Evolutionary conservation across 2,797 vertebrate species (phyloP).

Genomic region (Pelobates cultripes): DNA sequence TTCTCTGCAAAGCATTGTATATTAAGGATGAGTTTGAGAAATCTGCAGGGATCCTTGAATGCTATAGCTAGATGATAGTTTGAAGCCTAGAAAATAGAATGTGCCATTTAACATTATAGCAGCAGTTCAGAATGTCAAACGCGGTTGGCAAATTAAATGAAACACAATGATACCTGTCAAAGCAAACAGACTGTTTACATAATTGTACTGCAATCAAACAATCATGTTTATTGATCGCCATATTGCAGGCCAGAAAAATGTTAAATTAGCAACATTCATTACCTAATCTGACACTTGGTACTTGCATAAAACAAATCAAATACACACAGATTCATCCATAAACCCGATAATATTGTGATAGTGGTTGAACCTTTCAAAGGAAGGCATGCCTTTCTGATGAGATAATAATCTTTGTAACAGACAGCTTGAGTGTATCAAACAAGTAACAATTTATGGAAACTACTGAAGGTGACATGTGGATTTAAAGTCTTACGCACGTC

Average conservation of each 20-base stretch:
- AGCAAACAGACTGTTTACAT: slow-evolving; percentile 15
- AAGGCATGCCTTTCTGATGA: no score
- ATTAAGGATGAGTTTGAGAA: background rate
- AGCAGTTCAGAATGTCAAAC: background rate
- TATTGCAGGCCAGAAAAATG: background rate
- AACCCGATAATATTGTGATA: no score
- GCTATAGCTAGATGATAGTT: background rate
- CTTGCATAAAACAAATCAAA: background rate
- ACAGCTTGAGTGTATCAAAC: no score
- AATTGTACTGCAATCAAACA: slow-evolving; percentile 15
- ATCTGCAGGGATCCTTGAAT: background rate
- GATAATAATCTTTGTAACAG: no score
- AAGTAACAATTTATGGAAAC: no score
- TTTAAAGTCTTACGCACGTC: no score
- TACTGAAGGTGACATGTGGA: no score
- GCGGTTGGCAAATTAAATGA: slow-evolving; percentile 4
- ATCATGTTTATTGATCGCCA: slow-evolving; percentile 1
- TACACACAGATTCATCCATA: background rate
- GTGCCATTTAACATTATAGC: slow-evolving; percentile 3
- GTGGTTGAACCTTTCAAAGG: no score
- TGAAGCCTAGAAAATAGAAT: background rate
- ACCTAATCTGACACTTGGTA: background rate
- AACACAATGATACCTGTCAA: slow-evolving; percentile 9
- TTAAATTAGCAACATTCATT: background rate
- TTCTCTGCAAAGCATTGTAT: background rate